Evolutionary conservation across 2,888 invertebrate species (phyloP).

Genomic region (Muscina levida): DNA sequence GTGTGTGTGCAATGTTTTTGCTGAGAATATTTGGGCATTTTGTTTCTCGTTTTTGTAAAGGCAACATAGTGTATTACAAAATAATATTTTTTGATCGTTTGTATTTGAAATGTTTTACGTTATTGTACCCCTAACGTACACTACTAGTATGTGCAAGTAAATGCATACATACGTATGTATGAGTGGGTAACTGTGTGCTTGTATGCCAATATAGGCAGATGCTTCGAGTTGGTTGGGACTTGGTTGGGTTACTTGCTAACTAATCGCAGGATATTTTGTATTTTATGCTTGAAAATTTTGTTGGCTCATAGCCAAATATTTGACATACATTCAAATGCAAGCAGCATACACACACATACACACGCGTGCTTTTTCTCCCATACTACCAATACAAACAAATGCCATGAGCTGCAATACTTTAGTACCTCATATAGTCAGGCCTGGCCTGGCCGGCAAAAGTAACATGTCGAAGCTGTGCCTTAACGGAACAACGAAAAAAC

Average conservation of each 20-base stretch:
- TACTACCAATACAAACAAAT: slow-evolving; percentile 15
- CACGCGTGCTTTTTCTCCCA: slow-evolving; percentile 5
- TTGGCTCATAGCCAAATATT: slow-evolving; percentile 69
- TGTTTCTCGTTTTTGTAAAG: slow-evolving; percentile 16
- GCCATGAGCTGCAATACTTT: background rate
- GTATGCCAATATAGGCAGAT: slow-evolving; percentile 54
- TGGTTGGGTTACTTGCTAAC: slow-evolving; percentile 63
- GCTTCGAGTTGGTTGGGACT: slow-evolving; percentile 38
- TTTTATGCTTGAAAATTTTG: slow-evolving; percentile 68
- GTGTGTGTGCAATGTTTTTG: background rate
- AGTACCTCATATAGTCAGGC: background rate
- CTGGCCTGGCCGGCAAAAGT: slow-evolving; percentile 36
- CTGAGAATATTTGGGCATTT: background rate
- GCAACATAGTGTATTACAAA: slow-evolving; percentile 59
- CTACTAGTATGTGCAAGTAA: slow-evolving; percentile 25
- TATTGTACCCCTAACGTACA: slow-evolving; percentile 25
- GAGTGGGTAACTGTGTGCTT: slow-evolving; percentile 23
- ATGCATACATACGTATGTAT: background rate
- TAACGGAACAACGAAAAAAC: background rate
- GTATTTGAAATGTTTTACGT: slow-evolving; percentile 55
- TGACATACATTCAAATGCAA: slow-evolving; percentile 61
- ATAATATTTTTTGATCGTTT: slow-evolving; percentile 65
- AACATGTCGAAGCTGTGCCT: background rate
- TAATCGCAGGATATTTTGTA: slow-evolving; percentile 69
- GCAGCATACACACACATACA: slow-evolving; percentile 33